Conservation (phyloP, 2,888 invertebrate genomes). For the Drosophila austrosaltans region DNA sequence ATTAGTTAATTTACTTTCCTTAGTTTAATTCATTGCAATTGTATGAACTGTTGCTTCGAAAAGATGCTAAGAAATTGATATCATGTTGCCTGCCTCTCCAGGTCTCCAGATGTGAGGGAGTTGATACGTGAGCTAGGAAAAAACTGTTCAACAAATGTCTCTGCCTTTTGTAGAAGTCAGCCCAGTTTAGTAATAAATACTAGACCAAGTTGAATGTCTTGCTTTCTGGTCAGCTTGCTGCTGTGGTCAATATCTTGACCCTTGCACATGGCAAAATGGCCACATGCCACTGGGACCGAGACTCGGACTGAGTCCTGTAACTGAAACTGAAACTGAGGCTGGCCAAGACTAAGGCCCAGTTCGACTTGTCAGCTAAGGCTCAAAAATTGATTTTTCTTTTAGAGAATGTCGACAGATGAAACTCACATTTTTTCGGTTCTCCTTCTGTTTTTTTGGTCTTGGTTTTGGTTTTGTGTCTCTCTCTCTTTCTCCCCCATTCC, state of each 20-base stretch:
- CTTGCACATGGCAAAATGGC: constrained; percentile 27
- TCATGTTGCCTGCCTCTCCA: no score
- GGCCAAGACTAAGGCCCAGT: constrained; percentile 2
- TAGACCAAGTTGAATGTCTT: background rate
- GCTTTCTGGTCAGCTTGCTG: constrained; percentile 10
- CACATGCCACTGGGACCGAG: background rate
- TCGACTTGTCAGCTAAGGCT: constrained; percentile 4
- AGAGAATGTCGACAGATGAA: constrained; percentile 26
- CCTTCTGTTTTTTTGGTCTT: constrained; percentile 13
- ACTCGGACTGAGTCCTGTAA: no score
- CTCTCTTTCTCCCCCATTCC: background rate
- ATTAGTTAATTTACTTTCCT: no score
- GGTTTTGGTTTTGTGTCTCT: constrained; percentile 13
- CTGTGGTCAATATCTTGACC: constrained; percentile 54
- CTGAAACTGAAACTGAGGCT: no score
- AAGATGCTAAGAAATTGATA: background rate
- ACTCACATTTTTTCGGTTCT: constrained; percentile 48
- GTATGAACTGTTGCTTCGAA: background rate
- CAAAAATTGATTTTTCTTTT: constrained; percentile 67
- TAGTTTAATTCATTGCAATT: no score
- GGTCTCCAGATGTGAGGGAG: no score
- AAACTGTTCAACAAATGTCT: constrained; percentile 23
- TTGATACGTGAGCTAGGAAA: no score
- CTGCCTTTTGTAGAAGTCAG: constrained; percentile 46
- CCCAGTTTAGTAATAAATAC: background rate